Evolutionary conservation across 2,113 vertebrate species (phyloP).

Genomic region (Gallinago jamesoni): DNA sequence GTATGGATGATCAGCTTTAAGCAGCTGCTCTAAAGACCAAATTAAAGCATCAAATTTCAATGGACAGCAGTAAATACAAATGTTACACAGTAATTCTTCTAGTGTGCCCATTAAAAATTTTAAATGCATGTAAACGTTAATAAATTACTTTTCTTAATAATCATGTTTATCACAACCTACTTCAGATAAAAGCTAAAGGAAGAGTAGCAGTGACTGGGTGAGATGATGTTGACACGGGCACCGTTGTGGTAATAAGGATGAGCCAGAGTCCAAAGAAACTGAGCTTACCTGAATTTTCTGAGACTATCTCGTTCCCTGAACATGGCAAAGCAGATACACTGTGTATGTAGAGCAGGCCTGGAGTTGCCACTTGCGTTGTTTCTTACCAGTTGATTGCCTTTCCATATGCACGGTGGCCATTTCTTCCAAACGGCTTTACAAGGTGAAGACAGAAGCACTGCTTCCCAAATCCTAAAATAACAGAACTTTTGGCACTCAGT

Average conservation of each 20-base stretch:
- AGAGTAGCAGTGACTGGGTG: background rate
- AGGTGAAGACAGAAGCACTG: background rate
- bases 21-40: background rate
- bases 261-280: background rate
- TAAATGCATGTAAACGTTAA: background rate
- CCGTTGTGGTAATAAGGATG: fast-evolving
- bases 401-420: fast-evolving
- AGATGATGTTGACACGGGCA: background rate
- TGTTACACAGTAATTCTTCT: background rate
- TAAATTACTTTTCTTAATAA: background rate
- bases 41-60: background rate
- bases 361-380: background rate
- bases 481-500: background rate
- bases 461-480: background rate
- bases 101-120: background rate
- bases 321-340: background rate
- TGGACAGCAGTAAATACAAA: background rate
- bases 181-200: background rate
- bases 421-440: background rate
- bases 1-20: background rate
- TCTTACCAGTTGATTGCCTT: background rate
- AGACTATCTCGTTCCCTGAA: background rate
- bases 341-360: background rate
- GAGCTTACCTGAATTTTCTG: background rate
- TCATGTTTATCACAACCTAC: background rate